phyloP scores from a whole-genome alignment of 2,113 vertebrate genomes.

The Neodontobutis hainanensis region DNA sequence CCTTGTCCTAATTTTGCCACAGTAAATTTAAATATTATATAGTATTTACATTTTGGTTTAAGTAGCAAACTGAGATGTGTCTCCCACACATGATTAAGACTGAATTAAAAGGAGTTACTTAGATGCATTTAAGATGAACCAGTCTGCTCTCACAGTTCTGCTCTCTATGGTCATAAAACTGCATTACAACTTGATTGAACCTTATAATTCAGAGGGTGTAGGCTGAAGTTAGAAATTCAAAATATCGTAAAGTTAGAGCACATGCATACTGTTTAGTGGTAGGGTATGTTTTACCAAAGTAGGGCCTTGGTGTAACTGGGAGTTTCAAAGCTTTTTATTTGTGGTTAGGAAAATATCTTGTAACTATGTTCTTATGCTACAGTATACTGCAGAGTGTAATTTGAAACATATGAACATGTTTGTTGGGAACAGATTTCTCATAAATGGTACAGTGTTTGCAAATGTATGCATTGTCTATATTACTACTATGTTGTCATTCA shows the following conservation, averaged over 20 bases:
- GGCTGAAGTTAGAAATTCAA: constrained; percentile 45
- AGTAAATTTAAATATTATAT: constrained; percentile 6
- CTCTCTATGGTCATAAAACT: constrained; percentile 25
- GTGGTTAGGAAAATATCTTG: constrained; percentile 62
- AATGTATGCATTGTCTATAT: neutral
- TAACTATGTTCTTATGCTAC: constrained; percentile 18
- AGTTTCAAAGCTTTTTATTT: constrained; percentile 66
- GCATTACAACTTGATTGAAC: constrained; percentile 28
- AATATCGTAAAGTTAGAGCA: constrained; percentile 22
- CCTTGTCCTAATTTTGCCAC: neutral
- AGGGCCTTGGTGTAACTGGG: constrained; percentile 46
- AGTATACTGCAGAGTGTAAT: constrained; percentile 39
- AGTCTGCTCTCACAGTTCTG: constrained; percentile 2
- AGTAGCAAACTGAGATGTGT: constrained; percentile 7
- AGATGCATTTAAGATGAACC: constrained; percentile 9
- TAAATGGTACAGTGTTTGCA: neutral
- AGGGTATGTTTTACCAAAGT: constrained; percentile 43
- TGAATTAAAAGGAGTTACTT: neutral
- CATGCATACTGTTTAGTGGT: constrained; percentile 19
- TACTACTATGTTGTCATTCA: constrained; percentile 23
- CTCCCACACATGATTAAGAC: neutral
- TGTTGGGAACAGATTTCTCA: neutral
- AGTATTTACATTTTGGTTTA: constrained; percentile 8
- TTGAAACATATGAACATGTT: constrained; percentile 13
- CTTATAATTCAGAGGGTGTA: constrained; percentile 70